Conservation (phyloP, 2,888 invertebrate genomes). For the Nephrotoma flavescens region DNA sequence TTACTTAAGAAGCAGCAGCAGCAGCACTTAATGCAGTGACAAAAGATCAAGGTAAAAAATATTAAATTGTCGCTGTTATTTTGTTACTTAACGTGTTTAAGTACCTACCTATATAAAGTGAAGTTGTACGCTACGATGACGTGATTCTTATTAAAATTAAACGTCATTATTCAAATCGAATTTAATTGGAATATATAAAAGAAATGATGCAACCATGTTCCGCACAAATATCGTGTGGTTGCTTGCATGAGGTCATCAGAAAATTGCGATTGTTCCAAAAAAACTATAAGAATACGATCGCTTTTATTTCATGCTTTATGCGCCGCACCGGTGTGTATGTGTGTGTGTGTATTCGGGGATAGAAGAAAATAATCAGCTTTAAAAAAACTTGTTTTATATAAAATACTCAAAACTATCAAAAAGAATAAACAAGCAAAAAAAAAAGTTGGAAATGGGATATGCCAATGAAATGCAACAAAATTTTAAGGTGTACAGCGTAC, state of each 20-base stretch:
- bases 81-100: neutral
- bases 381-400: neutral
- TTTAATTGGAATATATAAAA: neutral
- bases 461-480: neutral
- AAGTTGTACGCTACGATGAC: neutral
- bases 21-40: neutral
- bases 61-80: neutral
- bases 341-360: neutral
- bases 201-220: neutral
- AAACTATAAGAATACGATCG: neutral
- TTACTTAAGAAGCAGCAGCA: neutral
- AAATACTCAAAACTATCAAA: neutral
- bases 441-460: neutral
- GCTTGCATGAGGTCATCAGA: neutral
- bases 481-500: neutral
- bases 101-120: neutral
- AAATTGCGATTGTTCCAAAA: neutral
- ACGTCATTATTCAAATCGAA: neutral
- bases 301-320: neutral
- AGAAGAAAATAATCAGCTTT: neutral
- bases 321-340: neutral
- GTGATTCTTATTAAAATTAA: neutral
- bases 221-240: neutral
- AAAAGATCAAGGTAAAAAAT: neutral
- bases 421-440: neutral